A percentile compares a stretch with the other conserved stretches of the same genome.
Evolutionary conservation across 2,797 vertebrate genomes (phyloP).

Genomic region (Poecilia picta): DNA sequence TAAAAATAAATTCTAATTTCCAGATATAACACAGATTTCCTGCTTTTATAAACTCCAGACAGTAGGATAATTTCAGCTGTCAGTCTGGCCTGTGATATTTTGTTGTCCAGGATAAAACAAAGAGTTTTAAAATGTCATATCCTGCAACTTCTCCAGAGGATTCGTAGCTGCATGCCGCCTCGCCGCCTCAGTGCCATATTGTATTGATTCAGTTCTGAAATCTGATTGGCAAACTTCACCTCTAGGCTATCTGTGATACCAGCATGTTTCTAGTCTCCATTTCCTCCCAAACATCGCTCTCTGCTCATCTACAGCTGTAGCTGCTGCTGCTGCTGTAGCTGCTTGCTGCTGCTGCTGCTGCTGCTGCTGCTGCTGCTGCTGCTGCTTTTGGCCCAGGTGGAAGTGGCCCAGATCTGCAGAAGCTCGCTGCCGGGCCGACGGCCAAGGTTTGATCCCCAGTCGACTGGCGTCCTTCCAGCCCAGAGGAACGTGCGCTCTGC

Average conservation of each 20-base stretch:
- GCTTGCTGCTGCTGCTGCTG: constrained; percentile 69
- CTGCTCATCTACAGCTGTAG: constrained; percentile 70
- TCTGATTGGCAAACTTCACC: constrained; percentile 65
- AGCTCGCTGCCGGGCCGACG: constrained; percentile 67
- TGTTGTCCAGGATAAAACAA: constrained; percentile 13
- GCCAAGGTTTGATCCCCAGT: constrained; percentile 76
- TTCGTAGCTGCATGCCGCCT: constrained; percentile 18
- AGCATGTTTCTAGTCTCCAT: constrained; percentile 50
- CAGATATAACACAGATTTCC: background rate
- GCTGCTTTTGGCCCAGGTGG: constrained; percentile 76
- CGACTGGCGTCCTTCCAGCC: constrained; percentile 77
- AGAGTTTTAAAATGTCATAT: constrained; percentile 23
- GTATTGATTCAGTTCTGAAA: constrained; percentile 48
- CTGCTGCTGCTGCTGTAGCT: constrained; percentile 66
- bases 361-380: constrained; percentile 56
- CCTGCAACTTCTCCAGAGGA: constrained; percentile 23
- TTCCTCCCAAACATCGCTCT: constrained; percentile 59
- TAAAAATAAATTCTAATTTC: background rate
- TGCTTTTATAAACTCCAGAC: background rate
- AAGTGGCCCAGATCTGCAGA: constrained; percentile 75
- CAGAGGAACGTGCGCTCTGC: constrained; percentile 68
- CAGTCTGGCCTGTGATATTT: background rate
- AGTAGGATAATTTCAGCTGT: background rate
- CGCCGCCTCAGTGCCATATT: constrained; percentile 37
- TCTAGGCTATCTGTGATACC: constrained; percentile 65